These are phyloP conservation scores for Oryzias woworae DNA, from an alignment of 2,113 vertebrate species.

Conservation along the genomic window DNA sequence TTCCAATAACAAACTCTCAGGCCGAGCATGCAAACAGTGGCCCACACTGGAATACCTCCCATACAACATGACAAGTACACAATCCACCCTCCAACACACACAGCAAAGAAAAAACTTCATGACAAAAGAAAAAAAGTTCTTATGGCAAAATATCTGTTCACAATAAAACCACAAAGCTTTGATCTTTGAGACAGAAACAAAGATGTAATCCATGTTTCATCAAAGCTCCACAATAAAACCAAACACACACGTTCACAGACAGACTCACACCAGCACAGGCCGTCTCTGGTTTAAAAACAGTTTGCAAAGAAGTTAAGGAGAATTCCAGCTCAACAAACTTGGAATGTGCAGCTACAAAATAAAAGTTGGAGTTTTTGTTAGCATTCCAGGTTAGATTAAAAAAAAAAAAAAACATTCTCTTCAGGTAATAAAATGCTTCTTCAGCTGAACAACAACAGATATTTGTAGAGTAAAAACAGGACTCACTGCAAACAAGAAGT, in stretches of 20 bases:
- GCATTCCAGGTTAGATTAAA: too few relatives aligned
- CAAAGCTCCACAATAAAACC: constrained; percentile 28
- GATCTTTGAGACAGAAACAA: constrained; percentile 45
- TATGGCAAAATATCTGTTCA: too few relatives aligned
- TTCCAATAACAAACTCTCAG: constrained; percentile 45
- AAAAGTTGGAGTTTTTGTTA: too few relatives aligned
- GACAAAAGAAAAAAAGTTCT: constrained; percentile 35
- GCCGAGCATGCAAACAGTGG: constrained; percentile 44
- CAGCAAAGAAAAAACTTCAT: constrained; percentile 18
- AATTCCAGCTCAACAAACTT: too few relatives aligned
- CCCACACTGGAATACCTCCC: constrained; percentile 20
- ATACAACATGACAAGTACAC: neutral
- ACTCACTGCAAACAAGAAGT: too few relatives aligned
- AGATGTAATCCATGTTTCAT: constrained; percentile 54
- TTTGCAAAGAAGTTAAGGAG: too few relatives aligned
- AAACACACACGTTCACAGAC: constrained; percentile 6
- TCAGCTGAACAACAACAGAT: too few relatives aligned
- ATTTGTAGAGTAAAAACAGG: too few relatives aligned
- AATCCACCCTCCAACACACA: constrained; percentile 16
- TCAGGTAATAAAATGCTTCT: too few relatives aligned
- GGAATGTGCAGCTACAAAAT: too few relatives aligned
- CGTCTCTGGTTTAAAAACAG: neutral
- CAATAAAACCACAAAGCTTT: constrained; percentile 20
- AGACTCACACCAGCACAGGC: constrained; percentile 12
- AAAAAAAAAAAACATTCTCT: too few relatives aligned